Evolutionary conservation across 2,797 vertebrate genomes (phyloP), one percentile per base, ranked within the genome.

Genomic region (Australoheros facetus): DNA sequence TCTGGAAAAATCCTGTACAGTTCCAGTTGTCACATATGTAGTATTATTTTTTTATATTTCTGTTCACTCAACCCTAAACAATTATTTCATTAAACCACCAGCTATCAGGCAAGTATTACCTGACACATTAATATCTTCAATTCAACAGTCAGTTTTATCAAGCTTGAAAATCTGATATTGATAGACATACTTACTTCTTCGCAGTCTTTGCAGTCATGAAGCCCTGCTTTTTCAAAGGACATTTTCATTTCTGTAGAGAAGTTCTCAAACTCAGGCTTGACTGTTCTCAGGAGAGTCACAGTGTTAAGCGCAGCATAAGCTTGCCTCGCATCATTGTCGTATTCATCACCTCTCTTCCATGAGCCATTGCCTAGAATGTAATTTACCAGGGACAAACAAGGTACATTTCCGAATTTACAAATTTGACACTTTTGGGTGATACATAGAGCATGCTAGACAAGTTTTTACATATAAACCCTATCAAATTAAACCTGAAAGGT

Each of bases 191-290:
- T 0, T 98, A 99, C 96, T 93, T 89, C 93, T 73, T 77, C 95
- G 89, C 97, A 97, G 90, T 97, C 97, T 62, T 95, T 95, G 73
- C 95, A 96, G 80, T 94, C 87, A 71, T 93, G 73, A 7, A 93
- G 62, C 1, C 86, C 89, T 2, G 45, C 60, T 48, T 85, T 96
- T 92, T 97, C 95, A 72, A 95, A 90, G 85, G 97, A 96, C 91
- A 91, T 97, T 93, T 95, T 97, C 95, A 99, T 97, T 87, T 99
- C 97, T 82, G 96, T 85, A 71, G 97, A 97, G 96, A 99, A 99
- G 88, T 96, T 97, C 92, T 98, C 97, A 94, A 99, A 99, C 89
- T 99, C 97, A 0, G 97, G 97, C 88, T 98, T 99, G 89, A 97
- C 94, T 0, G 97, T 96, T 92, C 97, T 96, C 90, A 99, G 96